Base-by-base conservation (phyloP, 2,797 vertebrate species). In the Eulemur rubriventer region DNA sequence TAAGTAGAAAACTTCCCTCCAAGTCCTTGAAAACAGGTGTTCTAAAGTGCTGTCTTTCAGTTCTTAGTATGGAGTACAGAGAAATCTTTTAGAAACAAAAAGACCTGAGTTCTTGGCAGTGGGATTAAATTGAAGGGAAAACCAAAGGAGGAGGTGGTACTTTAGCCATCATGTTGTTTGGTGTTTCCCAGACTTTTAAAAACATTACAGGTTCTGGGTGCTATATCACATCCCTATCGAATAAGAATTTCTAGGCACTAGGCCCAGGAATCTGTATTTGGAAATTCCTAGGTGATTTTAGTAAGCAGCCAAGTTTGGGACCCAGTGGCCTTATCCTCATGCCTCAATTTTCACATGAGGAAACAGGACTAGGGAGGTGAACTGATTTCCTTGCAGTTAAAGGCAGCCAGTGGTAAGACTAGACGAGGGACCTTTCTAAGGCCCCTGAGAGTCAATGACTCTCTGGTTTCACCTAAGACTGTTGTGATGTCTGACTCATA, bases 331-430 rank as follows among this genome's bases (percentile, higher is more conserved):
- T 35, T 78, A 52, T 22, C 30, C 3, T 30, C 12, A 10, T 59
- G n/a, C 48, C 33, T 65, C 55, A 48, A 0, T 87, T 76, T 91
- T 85, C 82, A 52, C 20, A 28, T 78, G 50, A 87, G 78, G 48
- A 95, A 95, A 63, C 26, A 84, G 88, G 41, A 57, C 52, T 35
- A 24, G 35, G 65, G 76, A 76, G 28, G 52, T 48, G 38, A 92
- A 70, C 75, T 90, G 79, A 78, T 95, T 92, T 48, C 88, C 85
- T 86, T 89, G 14, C 18, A 70, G 41, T 43, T 48, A 22, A 82
- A 50, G 72, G 35, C 35, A 86, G 35, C 24, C 38, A 50, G 72
- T 61, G 57, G 69, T 61, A 83, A 55, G 83, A 75, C 8, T 41
- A 92, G 91, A 80, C 7, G 17, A 65, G 41, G 22, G 24, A 24